Evolutionary conservation across 2,797 vertebrate genomes (phyloP), one percentile per base, ranked within the genome.

Genomic region (Numenius phaeopus): DNA sequence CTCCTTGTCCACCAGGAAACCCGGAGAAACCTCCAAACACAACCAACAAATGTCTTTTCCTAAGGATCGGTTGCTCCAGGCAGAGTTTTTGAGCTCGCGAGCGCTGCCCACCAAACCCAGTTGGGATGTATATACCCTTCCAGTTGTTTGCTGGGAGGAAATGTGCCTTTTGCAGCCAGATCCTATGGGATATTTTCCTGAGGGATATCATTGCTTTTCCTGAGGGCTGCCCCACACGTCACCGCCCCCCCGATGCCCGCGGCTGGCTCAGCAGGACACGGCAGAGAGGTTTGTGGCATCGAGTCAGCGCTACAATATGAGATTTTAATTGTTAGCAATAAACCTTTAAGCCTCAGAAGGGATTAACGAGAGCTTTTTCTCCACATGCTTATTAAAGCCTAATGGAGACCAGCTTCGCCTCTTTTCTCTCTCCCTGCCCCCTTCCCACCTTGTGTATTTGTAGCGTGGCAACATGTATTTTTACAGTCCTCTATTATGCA

Each of bases 391-490:
- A 57, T 85, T 52, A 76, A 73, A 94, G 32, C 19, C 90, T 39
- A 54, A 21, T 7, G 14, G 22, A 72, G 65, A 57, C 10, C 80
- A 24, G 42, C 79, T 59, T 73, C 20, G 11, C 11, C 54, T 47
- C 89, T 40, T 7, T 10, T 4, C 77, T 59, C 92, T 14, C 82
- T 57, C 87, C 72, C 73, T 78, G 71, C 75, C 64, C 59, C 50
- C 54, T 92, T 70, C 91, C 85, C 89, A 82, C 86, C 70, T 27
- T 30, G 50, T 37, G 5, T 81, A 47, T 73, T 66, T 78, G 92
- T 76, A 93, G 89, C 75, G 17, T 83, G 93, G 96, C 93, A 97
- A 95, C 78, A 32, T 70, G 62, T 37, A 58, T 94, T 90, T 83
- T 52, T 40, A 54, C 78, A 93, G 90, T 2, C 61, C 57, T 79